These are phyloP conservation scores for Odontocerum albicorne DNA, from an alignment of 2,888 invertebrate genomes.

Conservation along the genomic window DNA sequence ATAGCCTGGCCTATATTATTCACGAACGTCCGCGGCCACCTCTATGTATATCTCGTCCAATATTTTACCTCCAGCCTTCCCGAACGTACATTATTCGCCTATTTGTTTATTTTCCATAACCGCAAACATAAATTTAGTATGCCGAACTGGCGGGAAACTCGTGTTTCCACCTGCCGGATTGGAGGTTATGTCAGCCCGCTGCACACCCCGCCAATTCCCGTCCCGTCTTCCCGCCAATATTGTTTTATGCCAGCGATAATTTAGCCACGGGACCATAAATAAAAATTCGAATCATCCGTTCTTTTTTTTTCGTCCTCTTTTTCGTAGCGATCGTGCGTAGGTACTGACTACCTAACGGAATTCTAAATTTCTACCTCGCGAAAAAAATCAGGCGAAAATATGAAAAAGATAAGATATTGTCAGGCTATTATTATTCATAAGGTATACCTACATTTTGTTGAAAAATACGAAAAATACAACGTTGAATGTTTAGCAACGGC, in stretches of 20 bases:
- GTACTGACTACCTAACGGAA: constrained; percentile 5
- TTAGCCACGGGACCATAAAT: constrained; percentile 28
- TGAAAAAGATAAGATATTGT: constrained; percentile 9
- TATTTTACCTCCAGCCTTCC: constrained; percentile 29
- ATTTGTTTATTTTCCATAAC: constrained; percentile 36
- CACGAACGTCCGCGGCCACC: constrained; percentile 27
- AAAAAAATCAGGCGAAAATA: constrained; percentile 6
- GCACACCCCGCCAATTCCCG: neutral
- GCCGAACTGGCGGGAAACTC: constrained; percentile 33
- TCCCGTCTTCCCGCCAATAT: constrained; percentile 32
- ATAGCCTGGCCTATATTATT: constrained; percentile 26
- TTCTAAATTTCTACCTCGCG: constrained; percentile 10
- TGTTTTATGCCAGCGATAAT: constrained; percentile 33
- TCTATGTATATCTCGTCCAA: constrained; percentile 30
- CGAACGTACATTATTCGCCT: constrained; percentile 34
- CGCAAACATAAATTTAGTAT: constrained; percentile 33
- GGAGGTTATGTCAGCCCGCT: constrained; percentile 33
- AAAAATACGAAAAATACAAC: too few relatives aligned
- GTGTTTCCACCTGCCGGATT: constrained; percentile 32
- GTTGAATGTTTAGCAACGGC: too few relatives aligned
- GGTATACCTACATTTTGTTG: too few relatives aligned
- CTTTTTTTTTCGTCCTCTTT: too few relatives aligned
- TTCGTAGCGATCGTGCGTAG: neutral
- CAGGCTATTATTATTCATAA: neutral
- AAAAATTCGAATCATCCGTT: constrained; percentile 20